Conservation (phyloP, 2,113 vertebrate species). For the Otus sunia region DNA sequence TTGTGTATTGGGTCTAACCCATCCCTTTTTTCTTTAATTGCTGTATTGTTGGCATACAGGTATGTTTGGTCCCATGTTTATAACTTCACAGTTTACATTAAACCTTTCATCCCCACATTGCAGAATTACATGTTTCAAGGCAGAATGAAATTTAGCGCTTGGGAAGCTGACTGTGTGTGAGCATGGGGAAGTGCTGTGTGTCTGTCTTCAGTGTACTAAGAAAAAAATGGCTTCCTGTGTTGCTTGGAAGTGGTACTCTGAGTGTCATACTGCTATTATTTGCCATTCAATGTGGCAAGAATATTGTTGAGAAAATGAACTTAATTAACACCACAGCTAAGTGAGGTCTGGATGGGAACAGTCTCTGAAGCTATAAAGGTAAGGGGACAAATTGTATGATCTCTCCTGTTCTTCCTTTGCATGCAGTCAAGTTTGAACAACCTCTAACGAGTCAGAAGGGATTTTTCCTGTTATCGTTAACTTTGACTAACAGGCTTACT, state of each 20-base stretch:
- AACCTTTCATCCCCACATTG: not conserved
- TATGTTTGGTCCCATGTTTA: not conserved
- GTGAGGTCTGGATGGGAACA: not conserved
- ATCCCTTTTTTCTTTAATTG: not conserved
- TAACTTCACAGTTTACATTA: not conserved
- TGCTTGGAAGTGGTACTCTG: not conserved
- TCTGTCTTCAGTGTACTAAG: not conserved
- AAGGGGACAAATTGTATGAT: not conserved
- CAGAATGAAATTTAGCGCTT: not conserved
- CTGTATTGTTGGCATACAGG: not conserved
- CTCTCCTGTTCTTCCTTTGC: not conserved
- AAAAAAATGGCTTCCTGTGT: not conserved
- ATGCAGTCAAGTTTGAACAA: not conserved
- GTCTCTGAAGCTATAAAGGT: not conserved
- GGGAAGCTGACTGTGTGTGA: not conserved
- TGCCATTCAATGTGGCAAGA: not conserved
- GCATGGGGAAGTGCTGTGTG: rapidly evolving
- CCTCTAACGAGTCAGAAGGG: not conserved
- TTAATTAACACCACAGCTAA: not conserved
- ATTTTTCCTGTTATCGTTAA: not conserved
- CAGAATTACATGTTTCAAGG: not conserved
- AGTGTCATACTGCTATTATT: not conserved
- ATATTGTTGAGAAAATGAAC: not conserved
- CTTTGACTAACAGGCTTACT: not conserved
- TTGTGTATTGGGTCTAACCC: not conserved